These are phyloP conservation scores for Augochlorella aurata DNA, from an alignment of 2,888 invertebrate genomes.

Conservation along the genomic window DNA sequence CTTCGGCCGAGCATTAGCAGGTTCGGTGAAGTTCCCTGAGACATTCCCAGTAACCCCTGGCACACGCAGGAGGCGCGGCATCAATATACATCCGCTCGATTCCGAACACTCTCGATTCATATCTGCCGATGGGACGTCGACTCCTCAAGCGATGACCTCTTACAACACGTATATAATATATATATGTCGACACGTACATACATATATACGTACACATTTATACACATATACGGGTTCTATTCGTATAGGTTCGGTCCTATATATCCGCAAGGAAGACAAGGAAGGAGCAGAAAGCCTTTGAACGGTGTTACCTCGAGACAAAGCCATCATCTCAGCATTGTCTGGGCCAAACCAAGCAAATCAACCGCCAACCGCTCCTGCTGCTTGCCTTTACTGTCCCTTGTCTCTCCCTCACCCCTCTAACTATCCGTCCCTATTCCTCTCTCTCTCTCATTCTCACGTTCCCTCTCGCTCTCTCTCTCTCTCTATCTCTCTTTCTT, in stretches of 20 bases:
- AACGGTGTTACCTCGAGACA: constrained; percentile 77
- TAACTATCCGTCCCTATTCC: background rate
- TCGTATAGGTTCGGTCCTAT: background rate
- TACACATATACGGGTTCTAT: too few species aligned
- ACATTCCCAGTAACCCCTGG: background rate
- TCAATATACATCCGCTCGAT: constrained; percentile 2
- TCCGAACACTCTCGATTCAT: background rate
- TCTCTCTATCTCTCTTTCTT: constrained; percentile 2
- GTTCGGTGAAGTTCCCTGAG: background rate
- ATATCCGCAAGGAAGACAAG: constrained; percentile 46
- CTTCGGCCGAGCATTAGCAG: too few species aligned
- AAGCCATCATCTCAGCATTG: constrained; percentile 78
- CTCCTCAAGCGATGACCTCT: constrained; percentile 1
- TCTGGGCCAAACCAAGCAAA: constrained; percentile 78
- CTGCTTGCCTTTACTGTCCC: constrained; percentile 50
- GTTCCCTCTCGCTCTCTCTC: constrained; percentile 23
- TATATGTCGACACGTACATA: background rate
- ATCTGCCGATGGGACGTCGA: background rate
- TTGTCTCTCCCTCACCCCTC: constrained; percentile 30
- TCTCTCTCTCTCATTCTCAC: constrained; percentile 16
- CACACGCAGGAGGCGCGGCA: background rate
- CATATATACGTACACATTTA: background rate
- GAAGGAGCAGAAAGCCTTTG: constrained; percentile 68
- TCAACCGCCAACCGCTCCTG: constrained; percentile 73
- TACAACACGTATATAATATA: background rate